phyloP scores from a whole-genome alignment of 2,797 vertebrate species.

The Gadopsis marmoratus region DNA sequence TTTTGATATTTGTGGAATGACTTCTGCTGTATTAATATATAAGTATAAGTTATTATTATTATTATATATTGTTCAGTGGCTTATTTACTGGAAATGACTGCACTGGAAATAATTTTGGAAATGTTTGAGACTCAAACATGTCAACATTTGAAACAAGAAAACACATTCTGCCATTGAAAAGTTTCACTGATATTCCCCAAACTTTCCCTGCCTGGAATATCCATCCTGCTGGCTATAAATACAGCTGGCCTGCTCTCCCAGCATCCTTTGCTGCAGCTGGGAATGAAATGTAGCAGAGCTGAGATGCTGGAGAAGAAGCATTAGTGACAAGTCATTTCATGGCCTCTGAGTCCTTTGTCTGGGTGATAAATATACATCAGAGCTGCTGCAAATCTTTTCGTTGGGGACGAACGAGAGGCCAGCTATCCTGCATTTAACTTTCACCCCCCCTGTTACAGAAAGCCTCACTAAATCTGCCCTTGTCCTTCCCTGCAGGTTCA shows the following conservation, averaged over 20 bases:
- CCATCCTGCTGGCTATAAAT: slow-evolving; percentile 43
- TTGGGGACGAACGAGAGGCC: slow-evolving; percentile 1
- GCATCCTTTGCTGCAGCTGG: slow-evolving; percentile 40
- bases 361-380: slow-evolving; percentile 39
- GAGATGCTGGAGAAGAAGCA: slow-evolving; percentile 32
- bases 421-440: slow-evolving; percentile 24
- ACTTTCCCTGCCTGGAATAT: slow-evolving; percentile 7
- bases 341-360: slow-evolving; percentile 40
- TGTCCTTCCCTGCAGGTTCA: slow-evolving; percentile 47
- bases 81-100: too few relatives aligned
- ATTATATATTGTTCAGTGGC: too few relatives aligned
- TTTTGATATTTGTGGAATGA: too few relatives aligned
- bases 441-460: slow-evolving; percentile 15
- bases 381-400: slow-evolving; percentile 39
- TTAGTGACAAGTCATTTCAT: slow-evolving; percentile 50
- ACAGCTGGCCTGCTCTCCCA: slow-evolving; percentile 41
- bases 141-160: background rate
- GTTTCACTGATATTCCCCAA: background rate
- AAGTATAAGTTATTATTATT: too few relatives aligned
- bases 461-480: slow-evolving; percentile 55
- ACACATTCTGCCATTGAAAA: background rate
- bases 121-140: background rate
- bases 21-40: too few relatives aligned
- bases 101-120: background rate
- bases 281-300: slow-evolving; percentile 23